phyloP scores from a whole-genome alignment of 2,113 vertebrate species.

The Epinephelus fuscoguttatus region DNA sequence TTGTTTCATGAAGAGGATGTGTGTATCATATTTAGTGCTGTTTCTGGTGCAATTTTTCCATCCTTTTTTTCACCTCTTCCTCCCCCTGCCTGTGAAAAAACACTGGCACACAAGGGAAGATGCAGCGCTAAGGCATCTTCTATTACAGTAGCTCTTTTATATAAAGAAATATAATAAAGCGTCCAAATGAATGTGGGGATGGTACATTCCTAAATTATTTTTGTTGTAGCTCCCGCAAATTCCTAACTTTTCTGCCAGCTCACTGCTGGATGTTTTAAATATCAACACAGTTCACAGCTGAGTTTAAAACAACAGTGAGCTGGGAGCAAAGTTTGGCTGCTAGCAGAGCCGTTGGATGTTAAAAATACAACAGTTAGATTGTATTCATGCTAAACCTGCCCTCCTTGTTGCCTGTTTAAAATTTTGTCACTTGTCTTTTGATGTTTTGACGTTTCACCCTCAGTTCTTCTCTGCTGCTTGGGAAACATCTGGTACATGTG shows the following conservation, averaged over 20 bases:
- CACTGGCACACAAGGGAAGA: not conserved
- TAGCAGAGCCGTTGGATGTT: not conserved
- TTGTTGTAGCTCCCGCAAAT: not conserved
- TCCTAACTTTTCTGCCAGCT: not conserved
- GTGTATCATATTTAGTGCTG: not conserved
- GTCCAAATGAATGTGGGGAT: not conserved
- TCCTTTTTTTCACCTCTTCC: not conserved
- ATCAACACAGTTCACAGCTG: not conserved
- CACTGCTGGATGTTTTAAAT: not conserved
- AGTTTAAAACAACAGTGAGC: constrained; percentile 16
- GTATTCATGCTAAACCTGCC: not conserved
- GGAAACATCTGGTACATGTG: constrained; percentile 91
- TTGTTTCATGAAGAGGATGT: not conserved
- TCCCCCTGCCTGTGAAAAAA: no score
- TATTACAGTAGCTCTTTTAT: not conserved
- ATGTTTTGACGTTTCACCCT: not conserved
- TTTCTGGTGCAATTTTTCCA: not conserved
- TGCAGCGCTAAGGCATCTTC: not conserved
- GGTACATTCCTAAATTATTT: not conserved
- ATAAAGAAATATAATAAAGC: not conserved
- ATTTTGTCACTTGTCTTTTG: not conserved
- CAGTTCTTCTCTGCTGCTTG: constrained; percentile 92
- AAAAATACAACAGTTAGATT: not conserved
- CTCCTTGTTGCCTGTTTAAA: not conserved
- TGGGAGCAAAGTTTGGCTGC: not conserved